Conservation (phyloP, 2,797 vertebrate species). For the Syngnathus acus region DNA sequence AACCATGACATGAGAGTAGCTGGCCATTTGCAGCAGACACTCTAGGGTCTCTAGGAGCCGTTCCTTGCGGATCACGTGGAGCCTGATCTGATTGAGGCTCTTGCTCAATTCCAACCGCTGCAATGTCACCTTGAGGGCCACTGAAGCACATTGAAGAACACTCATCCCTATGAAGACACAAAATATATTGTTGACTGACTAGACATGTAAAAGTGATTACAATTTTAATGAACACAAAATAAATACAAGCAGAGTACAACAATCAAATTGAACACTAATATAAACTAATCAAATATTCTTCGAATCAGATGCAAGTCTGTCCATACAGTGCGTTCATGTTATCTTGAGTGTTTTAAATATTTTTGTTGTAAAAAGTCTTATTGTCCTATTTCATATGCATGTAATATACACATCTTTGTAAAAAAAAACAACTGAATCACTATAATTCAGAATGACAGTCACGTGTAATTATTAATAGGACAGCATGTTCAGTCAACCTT, state of each 20-base stretch:
- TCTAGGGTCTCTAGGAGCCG: conserved; percentile 76
- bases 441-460: background rate
- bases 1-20: conserved; percentile 47
- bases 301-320: background rate
- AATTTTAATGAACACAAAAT: background rate
- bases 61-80: conserved; percentile 59
- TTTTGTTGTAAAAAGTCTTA: too few species aligned
- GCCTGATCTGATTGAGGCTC: conserved; percentile 10
- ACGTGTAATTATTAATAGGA: background rate
- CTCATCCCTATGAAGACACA: conserved; percentile 67
- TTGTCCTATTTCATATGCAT: too few species aligned
- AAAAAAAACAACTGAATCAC: background rate
- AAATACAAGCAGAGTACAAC: background rate
- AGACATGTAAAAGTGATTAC: background rate
- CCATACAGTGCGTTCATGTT: too few species aligned
- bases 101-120: conserved; percentile 28
- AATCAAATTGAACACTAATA: background rate
- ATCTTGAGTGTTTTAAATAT: too few species aligned
- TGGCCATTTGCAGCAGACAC: conserved; percentile 78
- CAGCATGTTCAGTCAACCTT: background rate
- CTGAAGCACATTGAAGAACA: conserved; percentile 66
- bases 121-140: conserved; percentile 62
- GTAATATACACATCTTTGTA: too few species aligned
- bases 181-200: background rate
- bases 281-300: background rate